Evolutionary conservation across 2,113 vertebrate genomes (phyloP), one percentile per base, ranked within the genome.

Genomic region (Dipodomys stephensi): DNA sequence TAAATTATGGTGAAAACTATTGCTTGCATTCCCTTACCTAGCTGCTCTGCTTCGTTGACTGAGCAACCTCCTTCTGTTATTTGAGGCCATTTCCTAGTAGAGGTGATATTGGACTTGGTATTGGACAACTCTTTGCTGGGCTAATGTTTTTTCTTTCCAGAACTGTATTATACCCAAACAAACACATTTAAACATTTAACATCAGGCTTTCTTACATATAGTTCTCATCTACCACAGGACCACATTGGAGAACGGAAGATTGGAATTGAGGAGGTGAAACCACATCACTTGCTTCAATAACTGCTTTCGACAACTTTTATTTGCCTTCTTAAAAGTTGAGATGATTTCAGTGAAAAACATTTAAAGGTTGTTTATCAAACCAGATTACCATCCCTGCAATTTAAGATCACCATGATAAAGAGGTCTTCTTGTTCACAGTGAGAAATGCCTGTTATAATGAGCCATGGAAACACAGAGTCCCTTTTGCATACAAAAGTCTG

Each of bases 371-470:
- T 68, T 67, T 49, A 83, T 92, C 60, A 78, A 27, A 88, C 27
- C 44, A 69, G 32, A 78, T 67, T 22, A 60, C 8, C 44, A 72
- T 46, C 16, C 15, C 28, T 72, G n/a, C 1, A 65, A 74, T 62
- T 72, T 82, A 87, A 83, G 22, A 91, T 92, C 39, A 73, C 44
- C 18, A 30, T 35, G 39, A 65, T 74, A 49, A 76, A 78, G 46
- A 74, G 74, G 67, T 83, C 49, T 87, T 57, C 15, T 23, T 60
- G 30, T 87, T 81, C 60, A 81, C 73, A 87, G 30, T 88, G 68
- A 90, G 49, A 93, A 90, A 86, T 68, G 13, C 25, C 53, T 39
- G 57, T 90, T 88, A 30, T 25, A 82, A 39, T 44, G 35, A 93
- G 8, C 82, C 9, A 39, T 22, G 39, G 27, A 84, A 57, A 74